These are phyloP conservation scores for Probosciger aterrimus DNA, from an alignment of 2,113 vertebrate genomes.

Conservation along the genomic window DNA sequence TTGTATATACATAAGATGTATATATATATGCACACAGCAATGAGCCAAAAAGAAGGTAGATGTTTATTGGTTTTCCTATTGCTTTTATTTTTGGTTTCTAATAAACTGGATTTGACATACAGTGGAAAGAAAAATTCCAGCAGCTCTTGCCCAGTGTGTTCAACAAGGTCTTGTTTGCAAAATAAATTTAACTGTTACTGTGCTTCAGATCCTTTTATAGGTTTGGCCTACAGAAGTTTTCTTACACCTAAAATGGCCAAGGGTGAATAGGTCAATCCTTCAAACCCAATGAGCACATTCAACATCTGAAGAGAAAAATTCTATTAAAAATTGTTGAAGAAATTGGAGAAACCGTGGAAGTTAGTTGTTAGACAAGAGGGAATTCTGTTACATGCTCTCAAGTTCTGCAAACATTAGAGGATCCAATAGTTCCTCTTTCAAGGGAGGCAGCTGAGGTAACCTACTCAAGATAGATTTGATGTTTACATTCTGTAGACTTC, in stretches of 20 bases:
- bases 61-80: background rate
- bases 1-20: fast-evolving
- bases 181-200: background rate
- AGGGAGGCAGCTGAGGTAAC: conserved; percentile 1
- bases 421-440: conserved; percentile 29
- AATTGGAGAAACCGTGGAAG: background rate
- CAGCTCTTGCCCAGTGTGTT: background rate
- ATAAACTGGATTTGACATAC: background rate
- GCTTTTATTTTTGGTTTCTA: background rate
- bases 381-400: conserved; percentile 45
- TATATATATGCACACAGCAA: background rate
- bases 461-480: background rate
- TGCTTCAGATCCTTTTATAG: background rate
- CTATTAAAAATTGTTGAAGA: conserved; percentile 36
- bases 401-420: background rate
- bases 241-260: background rate
- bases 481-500: conserved; percentile 11
- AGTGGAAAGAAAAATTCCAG: background rate
- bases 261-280: conserved; percentile 25
- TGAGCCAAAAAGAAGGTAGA: background rate
- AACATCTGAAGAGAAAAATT: background rate
- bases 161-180: background rate
- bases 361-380: conserved; percentile 21
- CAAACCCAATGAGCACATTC: background rate
- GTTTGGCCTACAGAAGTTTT: conserved; percentile 15